Percentiles rank a stretch among this genome's conserved stretches.
phyloP scores from a whole-genome alignment of 2,888 invertebrate genomes.

The Aleiodes leptofemur region DNA sequence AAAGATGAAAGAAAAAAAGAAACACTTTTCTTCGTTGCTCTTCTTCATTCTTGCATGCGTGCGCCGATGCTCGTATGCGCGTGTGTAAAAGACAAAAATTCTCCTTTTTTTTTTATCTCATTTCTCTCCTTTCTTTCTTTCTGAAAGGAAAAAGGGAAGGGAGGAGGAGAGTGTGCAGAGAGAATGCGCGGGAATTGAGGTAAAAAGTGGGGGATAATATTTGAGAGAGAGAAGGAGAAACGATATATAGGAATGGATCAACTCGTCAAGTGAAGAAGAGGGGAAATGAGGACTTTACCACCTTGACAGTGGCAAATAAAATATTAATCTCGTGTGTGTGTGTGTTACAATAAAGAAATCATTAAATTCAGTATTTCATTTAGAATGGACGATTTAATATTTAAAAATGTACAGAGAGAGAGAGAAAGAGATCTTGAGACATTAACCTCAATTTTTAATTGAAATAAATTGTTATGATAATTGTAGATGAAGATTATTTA shows the following conservation, averaged over 20 bases:
- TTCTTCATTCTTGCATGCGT: constrained; percentile 43
- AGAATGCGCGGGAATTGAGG: constrained; percentile 35
- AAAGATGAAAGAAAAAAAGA: not conserved
- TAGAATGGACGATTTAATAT: not conserved
- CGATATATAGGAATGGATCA: not conserved
- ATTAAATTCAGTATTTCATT: not conserved
- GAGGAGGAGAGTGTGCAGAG: not conserved
- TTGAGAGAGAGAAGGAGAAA: not conserved
- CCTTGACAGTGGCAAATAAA: constrained; percentile 42
- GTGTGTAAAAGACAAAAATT: constrained; percentile 27
- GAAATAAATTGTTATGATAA: not conserved
- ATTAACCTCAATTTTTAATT: not conserved
- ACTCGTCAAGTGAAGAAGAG: not conserved
- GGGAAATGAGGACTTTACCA: constrained; percentile 9
- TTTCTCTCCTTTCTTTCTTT: too few relatives aligned
- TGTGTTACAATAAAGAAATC: not conserved
- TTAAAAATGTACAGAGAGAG: too few relatives aligned
- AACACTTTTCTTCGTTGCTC: not conserved
- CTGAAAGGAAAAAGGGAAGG: not conserved
- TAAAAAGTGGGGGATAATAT: not conserved
- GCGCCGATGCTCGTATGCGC: constrained; percentile 43
- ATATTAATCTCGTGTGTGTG: constrained; percentile 8
- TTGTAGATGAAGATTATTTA: too few relatives aligned
- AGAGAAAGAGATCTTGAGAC: not conserved
- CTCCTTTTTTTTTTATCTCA: not conserved